Base-by-base conservation (phyloP, 1,140 invertebrate species). In the Microvelia longipes region DNA sequence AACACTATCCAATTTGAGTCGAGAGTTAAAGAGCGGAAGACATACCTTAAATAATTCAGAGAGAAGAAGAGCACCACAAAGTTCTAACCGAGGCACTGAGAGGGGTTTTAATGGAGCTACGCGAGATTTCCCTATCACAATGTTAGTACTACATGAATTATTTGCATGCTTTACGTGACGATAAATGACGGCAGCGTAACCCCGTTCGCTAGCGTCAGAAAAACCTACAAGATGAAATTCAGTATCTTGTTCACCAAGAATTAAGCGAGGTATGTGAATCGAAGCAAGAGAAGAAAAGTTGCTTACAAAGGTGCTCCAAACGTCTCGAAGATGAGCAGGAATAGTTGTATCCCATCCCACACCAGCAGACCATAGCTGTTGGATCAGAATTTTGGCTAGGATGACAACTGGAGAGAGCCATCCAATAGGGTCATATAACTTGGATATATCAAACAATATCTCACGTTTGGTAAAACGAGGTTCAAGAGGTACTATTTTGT, bases 41-140 rank as follows among this genome's bases (percentile, higher is more conserved):
- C 35, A 50, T 50, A 25, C 26, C n/a, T 28, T 27, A 28, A 13
- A 74, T 71, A 75, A 69, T 75, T 71, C 64, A 19, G 74, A 67
- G 2, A 77, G 29, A 0, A 79, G 66, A 19, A 76, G 65, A 2
- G 79, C 78, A 28, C 71, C 78, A 68, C 74, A 76, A 13, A 80
- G 69, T 73, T 80, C 79, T 14, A 80, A 71, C 27, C 77, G 69
- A 15, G 77, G 79, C 13, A 81, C 68, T 5, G 77, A 74, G 1
- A 76, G 67, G 28, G 67, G 64, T 74, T 81, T 78, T 19, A 79
- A 28, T 14, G 80, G 79, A 19, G 80, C 78, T 2, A 81, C 77
- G 67, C 71, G 75, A 2, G 77, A 75, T 75, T 80, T 81, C 0
- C 78, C 75, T 67, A 74, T 75, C 28, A 81, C 27, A n/a, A 81